These are phyloP conservation scores for Isurus oxyrinchus DNA, from an alignment of 2,113 vertebrate species.

Conservation along the genomic window DNA sequence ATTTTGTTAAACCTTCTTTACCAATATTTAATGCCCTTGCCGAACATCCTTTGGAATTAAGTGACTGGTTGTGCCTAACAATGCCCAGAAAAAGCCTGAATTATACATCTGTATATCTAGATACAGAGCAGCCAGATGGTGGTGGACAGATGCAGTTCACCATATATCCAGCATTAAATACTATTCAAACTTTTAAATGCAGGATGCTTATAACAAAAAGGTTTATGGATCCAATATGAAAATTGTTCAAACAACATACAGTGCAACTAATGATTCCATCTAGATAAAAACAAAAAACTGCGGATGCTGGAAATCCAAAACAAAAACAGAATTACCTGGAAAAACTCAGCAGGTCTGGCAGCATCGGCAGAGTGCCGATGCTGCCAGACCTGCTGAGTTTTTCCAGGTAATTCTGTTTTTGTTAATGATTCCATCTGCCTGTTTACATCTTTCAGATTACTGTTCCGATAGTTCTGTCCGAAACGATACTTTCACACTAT, in stretches of 20 bases:
- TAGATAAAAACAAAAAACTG: no score
- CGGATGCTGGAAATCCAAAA: no score
- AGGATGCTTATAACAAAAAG: not conserved
- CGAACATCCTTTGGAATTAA: not conserved
- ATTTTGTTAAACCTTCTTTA: not conserved
- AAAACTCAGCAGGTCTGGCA: no score
- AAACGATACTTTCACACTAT: not conserved
- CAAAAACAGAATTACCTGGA: no score
- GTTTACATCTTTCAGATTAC: not conserved
- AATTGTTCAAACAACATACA: not conserved
- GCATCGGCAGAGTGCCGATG: no score
- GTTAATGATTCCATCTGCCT: not conserved
- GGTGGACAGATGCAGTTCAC: slow-evolving; percentile 5
- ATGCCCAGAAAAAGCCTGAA: not conserved
- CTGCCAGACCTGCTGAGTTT: no score
- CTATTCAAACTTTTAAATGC: not conserved
- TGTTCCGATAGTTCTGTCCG: not conserved
- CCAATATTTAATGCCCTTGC: not conserved
- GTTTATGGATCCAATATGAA: not conserved
- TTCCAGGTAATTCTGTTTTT: no score
- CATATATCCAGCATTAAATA: not conserved
- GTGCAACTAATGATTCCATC: not conserved
- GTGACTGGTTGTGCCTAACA: not conserved
- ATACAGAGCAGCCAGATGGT: not conserved
- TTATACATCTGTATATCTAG: not conserved